Conservation (phyloP, 2,888 invertebrate genomes). For the Rhorus exstirpatorius region DNA sequence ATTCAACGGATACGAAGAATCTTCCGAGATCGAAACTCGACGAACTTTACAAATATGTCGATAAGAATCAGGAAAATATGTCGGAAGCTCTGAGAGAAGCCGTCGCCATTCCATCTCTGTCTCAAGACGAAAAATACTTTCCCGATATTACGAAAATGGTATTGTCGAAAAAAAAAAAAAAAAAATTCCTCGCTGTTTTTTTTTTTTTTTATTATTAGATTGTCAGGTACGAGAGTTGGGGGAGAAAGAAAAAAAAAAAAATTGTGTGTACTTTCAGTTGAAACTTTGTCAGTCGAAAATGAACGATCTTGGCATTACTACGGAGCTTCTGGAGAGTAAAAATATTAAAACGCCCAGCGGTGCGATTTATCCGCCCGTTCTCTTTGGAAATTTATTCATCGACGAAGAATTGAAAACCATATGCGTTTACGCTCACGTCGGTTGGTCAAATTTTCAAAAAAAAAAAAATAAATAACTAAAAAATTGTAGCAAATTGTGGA, state of each 20-base stretch:
- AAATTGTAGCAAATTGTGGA: too few species aligned
- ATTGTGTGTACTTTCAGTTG: slow-evolving; percentile 63
- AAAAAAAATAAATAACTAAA: not conserved
- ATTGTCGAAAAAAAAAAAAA: slow-evolving; percentile 20
- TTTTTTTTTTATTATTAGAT: too few species aligned
- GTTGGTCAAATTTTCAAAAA: slow-evolving; percentile 58
- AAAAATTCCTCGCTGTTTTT: not conserved
- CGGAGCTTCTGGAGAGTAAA: slow-evolving; percentile 70
- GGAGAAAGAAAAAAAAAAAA: not conserved
- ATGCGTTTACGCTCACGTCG: slow-evolving; percentile 76
- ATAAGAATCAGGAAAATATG: slow-evolving; percentile 65
- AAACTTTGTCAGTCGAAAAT: slow-evolving; percentile 72
- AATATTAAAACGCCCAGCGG: slow-evolving; percentile 36
- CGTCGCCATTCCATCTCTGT: slow-evolving; percentile 73
- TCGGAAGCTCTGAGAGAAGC: slow-evolving; percentile 70
- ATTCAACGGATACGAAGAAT: slow-evolving; percentile 45
- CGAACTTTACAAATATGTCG: slow-evolving; percentile 70
- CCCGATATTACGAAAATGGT: slow-evolving; percentile 75
- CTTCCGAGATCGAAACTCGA: slow-evolving; percentile 70
- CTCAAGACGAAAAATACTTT: slow-evolving; percentile 63
- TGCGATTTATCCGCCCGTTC: slow-evolving; percentile 70
- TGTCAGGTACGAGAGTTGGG: too few species aligned
- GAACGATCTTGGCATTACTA: slow-evolving; percentile 67
- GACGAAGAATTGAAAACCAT: slow-evolving; percentile 73
- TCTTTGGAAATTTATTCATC: slow-evolving; percentile 73